Evolutionary conservation across 2,113 vertebrate species (phyloP), one percentile per base, ranked within the genome.

Genomic region (Steatornis caripensis): DNA sequence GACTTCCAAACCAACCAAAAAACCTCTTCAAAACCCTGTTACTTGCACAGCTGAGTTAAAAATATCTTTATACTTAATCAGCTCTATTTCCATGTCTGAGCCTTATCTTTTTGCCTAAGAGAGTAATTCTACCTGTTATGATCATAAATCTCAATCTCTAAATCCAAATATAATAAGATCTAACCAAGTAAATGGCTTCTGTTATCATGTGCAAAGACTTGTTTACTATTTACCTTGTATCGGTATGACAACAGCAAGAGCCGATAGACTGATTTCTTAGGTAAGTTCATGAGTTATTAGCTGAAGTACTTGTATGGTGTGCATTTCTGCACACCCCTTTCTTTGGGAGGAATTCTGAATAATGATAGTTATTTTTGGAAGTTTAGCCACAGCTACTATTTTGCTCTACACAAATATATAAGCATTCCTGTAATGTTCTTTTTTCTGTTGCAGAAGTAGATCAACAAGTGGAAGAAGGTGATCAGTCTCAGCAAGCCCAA

Each of bases 401-500:
- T 62, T 30, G 6, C 27, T 71, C 21, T 66, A 3, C 10, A 22
- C 23, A 55, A 4, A 55, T 72, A 15, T 10, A 10, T 51, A 43
- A 43, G 78, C 17, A 23, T 71, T 89, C 18, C 39, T 68, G 10
- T 71, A 62, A 78, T 1, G 0, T 74, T 22, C 10, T 64, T 77
- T 83, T 55, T 92, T 94, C 72, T 48, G 37, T 87, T 92, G n/a
- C 68, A 99, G 98, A 99, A 76, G 93, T 97, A 85, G 99, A 99
- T 53, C 98, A 99, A 12, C 99, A 99, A 83, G 96, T 98, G 1
- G 99, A 99, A 94, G 99, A 99, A 77, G 98, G 92, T 8, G 99
- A 99, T 64, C 98, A 98, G 4, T 98, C 98, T 39, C 99, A 99
- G 94, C 97, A 99, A 97, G 99, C 99, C 20, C 99, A 99, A 87